These are phyloP conservation scores for Petroica traversi DNA, from an alignment of 2,113 vertebrate species.

Conservation along the genomic window DNA sequence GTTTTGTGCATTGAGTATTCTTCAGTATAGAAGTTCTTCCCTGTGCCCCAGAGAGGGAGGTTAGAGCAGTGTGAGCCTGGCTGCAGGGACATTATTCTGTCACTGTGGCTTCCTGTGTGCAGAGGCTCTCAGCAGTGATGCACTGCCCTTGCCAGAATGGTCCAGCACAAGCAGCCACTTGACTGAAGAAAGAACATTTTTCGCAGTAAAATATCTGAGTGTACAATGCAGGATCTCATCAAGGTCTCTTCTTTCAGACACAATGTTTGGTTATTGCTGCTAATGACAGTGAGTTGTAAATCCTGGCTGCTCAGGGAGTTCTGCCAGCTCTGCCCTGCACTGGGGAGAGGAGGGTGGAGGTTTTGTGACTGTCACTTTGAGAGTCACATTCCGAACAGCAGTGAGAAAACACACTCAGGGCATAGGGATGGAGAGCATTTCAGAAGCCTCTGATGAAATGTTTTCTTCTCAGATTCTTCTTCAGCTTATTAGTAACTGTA, in stretches of 20 bases:
- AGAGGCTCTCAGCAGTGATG: neutral
- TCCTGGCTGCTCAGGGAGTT: neutral
- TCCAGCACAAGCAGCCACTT: neutral
- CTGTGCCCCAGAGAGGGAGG: neutral
- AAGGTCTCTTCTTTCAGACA: neutral
- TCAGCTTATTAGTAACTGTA: neutral
- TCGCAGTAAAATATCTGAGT: neutral
- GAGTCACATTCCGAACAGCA: neutral
- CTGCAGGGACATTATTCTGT: neutral
- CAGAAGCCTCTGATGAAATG: neutral
- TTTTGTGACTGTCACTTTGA: neutral
- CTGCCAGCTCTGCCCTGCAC: neutral
- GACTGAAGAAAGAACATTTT: neutral
- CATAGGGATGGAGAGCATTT: neutral
- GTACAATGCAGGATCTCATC: neutral
- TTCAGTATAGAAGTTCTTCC: neutral
- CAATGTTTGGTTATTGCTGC: neutral
- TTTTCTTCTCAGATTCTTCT: neutral
- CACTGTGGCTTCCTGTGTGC: neutral
- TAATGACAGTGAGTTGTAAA: neutral
- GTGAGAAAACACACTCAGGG: neutral
- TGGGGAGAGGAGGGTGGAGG: too few species aligned
- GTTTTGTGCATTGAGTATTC: neutral
- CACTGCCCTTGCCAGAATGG: neutral
- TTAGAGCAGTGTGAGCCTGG: neutral